Evolutionary conservation across 2,888 invertebrate genomes (phyloP), one percentile per base, ranked within the genome.

Genomic region (Brachylomia viminalis): DNA sequence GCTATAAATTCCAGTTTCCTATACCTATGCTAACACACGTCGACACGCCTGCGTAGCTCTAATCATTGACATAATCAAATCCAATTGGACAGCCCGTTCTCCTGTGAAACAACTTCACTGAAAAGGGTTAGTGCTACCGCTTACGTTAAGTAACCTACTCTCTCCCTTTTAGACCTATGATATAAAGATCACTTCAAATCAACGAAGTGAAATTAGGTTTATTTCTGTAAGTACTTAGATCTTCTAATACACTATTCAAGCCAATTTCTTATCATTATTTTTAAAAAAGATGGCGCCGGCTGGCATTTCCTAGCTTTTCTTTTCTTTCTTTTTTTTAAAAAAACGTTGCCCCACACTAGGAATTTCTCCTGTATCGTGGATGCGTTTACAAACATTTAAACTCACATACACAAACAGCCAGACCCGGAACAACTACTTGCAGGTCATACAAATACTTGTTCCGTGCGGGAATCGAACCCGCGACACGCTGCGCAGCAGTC

Each of bases 31-130:
- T 59, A 66, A 59, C 45, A 76, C 13, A 33, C 11, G 15, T 23
- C 13, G 6, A 67, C 42, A 11, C 8, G 13, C 23, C 66, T 75
- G 30, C 20, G 56, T 30, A 6, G n/a, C 17, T 64, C 8, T 23
- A 27, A 38, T 47, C 52, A 76, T 59, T 59, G 49, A 27, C 11
- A 67, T 23, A 45, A 49, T 52, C 33, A 42, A 17, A 52, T 62
- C 20, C 30, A 49, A 76, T 76, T 6, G 45, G 52, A 59, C 42
- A 76, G 58, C n/a, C 10, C 38, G 38, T 23, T 47, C 38, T 33
- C 42, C 2, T 76, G 38, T 23, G 10, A 23, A 56, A n/a, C 23
- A 47, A 20, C 38, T 17, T 20, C 10, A 65, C 27, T 56, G 64
- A 11, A 56, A 27, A 15, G 6, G 47, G n/a, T 54, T 62, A 47